These are phyloP conservation scores for Aleiodes testaceus DNA, from an alignment of 2,888 invertebrate genomes.

Conservation along the genomic window DNA sequence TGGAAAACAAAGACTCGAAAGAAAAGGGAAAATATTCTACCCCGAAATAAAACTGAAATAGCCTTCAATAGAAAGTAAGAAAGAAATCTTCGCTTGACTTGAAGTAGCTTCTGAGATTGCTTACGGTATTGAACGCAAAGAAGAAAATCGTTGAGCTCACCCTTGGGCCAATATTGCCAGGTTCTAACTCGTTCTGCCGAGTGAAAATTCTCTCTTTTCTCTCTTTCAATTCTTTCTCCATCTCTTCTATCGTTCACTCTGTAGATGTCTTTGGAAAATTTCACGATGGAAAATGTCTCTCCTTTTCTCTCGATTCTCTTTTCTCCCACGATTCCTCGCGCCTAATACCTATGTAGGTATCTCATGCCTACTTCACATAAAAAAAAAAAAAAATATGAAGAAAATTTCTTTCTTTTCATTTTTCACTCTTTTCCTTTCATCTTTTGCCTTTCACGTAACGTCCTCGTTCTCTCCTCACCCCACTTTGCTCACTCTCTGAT, in stretches of 20 bases:
- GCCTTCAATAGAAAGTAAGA: not conserved
- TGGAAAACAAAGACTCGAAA: not conserved
- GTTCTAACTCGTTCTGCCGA: conserved; percentile 47
- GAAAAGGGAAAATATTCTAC: not conserved
- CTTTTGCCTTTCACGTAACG: conserved; percentile 30
- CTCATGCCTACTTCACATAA: conserved; percentile 1
- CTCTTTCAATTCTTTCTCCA: conserved; percentile 35
- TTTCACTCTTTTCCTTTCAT: conserved; percentile 30
- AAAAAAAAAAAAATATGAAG: conserved; percentile 7
- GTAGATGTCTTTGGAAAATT: conserved; percentile 44
- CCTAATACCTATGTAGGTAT: conserved; percentile 29
- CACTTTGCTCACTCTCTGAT: conserved; percentile 16
- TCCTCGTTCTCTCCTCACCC: conserved; percentile 23
- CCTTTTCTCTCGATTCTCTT: conserved; percentile 13
- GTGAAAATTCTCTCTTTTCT: conserved; percentile 46
- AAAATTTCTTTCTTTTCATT: conserved; percentile 30
- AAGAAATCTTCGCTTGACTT: conserved; percentile 45
- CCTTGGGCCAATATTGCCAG: conserved; percentile 54
- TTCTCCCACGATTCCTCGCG: conserved; percentile 27
- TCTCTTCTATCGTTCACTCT: conserved; percentile 10
- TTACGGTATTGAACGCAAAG: conserved; percentile 52
- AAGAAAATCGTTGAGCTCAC: conserved; percentile 56
- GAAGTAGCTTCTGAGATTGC: conserved; percentile 56
- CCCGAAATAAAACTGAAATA: not conserved
- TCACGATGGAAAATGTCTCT: conserved; percentile 44